phyloP scores from a whole-genome alignment of 2,797 vertebrate species.

The Ctenopoma kingsleyae region DNA sequence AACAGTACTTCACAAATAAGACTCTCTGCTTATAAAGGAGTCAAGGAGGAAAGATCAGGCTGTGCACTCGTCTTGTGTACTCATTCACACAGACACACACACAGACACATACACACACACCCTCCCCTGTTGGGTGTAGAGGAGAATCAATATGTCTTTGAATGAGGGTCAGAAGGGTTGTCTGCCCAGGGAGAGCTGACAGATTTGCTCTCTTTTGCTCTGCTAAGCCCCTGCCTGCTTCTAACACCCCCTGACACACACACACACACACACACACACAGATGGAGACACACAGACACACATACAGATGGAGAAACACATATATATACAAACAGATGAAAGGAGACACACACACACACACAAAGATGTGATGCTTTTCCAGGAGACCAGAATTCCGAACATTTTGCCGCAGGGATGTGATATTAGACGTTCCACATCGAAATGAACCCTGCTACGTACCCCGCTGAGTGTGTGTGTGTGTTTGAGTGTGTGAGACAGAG shows the following conservation, averaged over 20 bases:
- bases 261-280: slow-evolving; percentile 36
- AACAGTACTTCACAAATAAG: slow-evolving; percentile 42
- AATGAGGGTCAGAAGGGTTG: slow-evolving; percentile 90
- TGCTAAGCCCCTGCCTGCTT: slow-evolving; percentile 82
- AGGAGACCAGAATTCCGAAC: slow-evolving; percentile 81
- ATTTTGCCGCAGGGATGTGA: slow-evolving; percentile 85
- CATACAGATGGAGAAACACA: slow-evolving; percentile 49
- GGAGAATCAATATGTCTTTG: slow-evolving; percentile 91
- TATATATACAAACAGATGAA: slow-evolving; percentile 44
- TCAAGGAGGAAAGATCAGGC: slow-evolving; percentile 66
- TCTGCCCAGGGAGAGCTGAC: slow-evolving; percentile 89
- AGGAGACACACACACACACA: slow-evolving; percentile 32
- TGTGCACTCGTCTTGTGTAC: slow-evolving; percentile 72
- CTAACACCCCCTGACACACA: slow-evolving; percentile 75
- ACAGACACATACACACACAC: slow-evolving; percentile 56
- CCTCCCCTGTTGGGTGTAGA: slow-evolving; percentile 82
- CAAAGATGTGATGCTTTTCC: slow-evolving; percentile 64
- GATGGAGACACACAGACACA: slow-evolving; percentile 44
- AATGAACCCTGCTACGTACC: slow-evolving; percentile 75
- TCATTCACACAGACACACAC: slow-evolving; percentile 39
- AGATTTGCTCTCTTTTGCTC: slow-evolving; percentile 91
- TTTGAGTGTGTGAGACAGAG: slow-evolving; percentile 11
- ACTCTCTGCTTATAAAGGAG: slow-evolving; percentile 54
- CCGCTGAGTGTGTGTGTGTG: slow-evolving; percentile 28
- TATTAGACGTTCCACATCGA: slow-evolving; percentile 84